Evolutionary conservation across 2,797 vertebrate species (phyloP).

Genomic region (Vireo griseus): DNA sequence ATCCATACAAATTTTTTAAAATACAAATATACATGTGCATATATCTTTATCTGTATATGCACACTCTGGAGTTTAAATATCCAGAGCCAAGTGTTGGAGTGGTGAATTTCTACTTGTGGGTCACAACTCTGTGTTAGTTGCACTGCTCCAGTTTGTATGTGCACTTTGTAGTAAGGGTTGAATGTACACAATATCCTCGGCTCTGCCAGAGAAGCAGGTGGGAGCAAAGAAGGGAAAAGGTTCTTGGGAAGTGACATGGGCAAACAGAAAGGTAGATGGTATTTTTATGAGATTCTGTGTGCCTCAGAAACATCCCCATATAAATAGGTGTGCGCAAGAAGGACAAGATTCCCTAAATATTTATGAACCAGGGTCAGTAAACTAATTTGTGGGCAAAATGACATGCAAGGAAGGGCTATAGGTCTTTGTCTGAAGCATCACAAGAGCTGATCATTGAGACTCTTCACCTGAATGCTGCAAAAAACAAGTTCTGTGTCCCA

Average conservation of each 20-base stretch:
- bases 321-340: background rate
- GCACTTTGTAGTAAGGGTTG: background rate
- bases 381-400: background rate
- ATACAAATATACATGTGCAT: background rate
- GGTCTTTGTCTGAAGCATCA: background rate
- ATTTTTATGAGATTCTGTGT: background rate
- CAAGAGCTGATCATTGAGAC: background rate
- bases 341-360: background rate
- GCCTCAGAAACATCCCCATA: background rate
- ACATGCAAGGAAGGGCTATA: background rate
- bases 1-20: fast-evolving
- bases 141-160: background rate
- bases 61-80: background rate
- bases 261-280: background rate
- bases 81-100: background rate
- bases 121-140: background rate
- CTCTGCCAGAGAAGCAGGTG: background rate
- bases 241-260: background rate
- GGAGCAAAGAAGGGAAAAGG: background rate
- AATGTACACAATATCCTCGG: background rate
- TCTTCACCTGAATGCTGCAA: background rate
- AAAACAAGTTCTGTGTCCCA: background rate
- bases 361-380: background rate
- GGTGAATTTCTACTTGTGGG: background rate
- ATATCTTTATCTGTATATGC: fast-evolving